Conservation (phyloP, 2,113 vertebrate genomes). For the Syrrhaptes paradoxus region DNA sequence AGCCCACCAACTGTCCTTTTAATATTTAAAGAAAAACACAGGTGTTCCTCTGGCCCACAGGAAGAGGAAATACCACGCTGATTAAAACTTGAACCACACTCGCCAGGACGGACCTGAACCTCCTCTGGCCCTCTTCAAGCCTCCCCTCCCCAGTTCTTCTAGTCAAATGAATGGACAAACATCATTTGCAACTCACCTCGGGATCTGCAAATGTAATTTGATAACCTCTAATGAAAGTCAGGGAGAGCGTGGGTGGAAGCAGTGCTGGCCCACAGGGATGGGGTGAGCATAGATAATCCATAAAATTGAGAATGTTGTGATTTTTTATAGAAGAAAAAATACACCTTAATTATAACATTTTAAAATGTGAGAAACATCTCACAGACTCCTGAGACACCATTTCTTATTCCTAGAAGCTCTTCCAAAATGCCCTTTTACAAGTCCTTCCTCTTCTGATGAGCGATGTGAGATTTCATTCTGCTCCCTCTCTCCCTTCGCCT, state of each 20-base stretch:
- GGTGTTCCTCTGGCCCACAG: conserved; percentile 59
- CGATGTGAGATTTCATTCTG: background rate
- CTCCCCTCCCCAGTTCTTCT: background rate
- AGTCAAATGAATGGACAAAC: background rate
- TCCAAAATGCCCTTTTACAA: background rate
- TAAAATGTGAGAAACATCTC: background rate
- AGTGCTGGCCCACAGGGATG: background rate
- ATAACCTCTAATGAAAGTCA: background rate
- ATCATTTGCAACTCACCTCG: background rate
- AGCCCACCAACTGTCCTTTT: background rate
- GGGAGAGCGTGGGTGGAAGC: background rate
- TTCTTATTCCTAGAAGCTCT: background rate
- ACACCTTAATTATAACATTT: background rate
- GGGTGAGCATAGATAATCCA: background rate
- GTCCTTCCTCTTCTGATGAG: background rate
- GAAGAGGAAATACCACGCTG: conserved; percentile 71
- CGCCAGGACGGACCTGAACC: background rate
- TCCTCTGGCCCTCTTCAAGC: background rate
- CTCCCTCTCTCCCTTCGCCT: background rate
- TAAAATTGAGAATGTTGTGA: background rate
- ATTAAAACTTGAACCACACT: conserved; percentile 53
- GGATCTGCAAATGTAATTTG: background rate
- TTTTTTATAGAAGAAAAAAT: background rate
- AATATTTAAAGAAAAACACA: conserved; percentile 59
- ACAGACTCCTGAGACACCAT: background rate